These are phyloP conservation scores for Pygoscelis adeliae DNA, from an alignment of 2,113 vertebrate species.

Conservation along the genomic window DNA sequence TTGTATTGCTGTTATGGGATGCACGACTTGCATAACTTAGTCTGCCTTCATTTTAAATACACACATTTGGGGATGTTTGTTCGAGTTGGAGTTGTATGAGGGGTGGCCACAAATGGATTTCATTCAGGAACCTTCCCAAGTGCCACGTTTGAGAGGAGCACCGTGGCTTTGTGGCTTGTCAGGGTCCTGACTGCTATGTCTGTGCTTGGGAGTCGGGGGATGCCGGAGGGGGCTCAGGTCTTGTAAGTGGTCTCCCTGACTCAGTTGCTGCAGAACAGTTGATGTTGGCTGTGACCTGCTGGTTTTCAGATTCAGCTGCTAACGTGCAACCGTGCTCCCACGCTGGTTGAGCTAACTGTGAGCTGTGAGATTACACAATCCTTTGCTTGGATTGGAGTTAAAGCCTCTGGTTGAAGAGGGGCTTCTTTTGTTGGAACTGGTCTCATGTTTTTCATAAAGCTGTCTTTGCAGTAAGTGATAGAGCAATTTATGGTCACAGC, in stretches of 20 bases:
- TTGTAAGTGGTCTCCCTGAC: not conserved
- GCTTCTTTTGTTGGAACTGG: not conserved
- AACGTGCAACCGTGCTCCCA: fast-evolving
- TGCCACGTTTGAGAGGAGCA: not conserved
- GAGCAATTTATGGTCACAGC: not conserved
- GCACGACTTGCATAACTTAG: not conserved
- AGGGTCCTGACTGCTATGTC: not conserved
- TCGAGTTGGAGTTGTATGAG: not conserved
- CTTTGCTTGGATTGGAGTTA: not conserved
- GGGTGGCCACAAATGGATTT: not conserved
- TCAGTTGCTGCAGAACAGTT: not conserved
- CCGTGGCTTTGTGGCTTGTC: not conserved
- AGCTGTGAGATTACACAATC: not conserved
- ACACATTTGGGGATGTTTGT: not conserved
- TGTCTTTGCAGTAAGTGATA: not conserved
- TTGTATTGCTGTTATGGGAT: not conserved
- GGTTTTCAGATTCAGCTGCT: not conserved
- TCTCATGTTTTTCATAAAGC: not conserved
- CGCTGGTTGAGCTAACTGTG: not conserved
- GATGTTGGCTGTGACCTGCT: not conserved
- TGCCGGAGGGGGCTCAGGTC: not conserved
- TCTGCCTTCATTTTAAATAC: not conserved
- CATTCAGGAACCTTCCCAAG: not conserved
- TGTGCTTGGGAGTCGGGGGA: not conserved
- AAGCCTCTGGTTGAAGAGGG: not conserved